phyloP scores from a whole-genome alignment of 37 sponge, comb jelly and placozoan species.

The Ianthella basta region DNA sequence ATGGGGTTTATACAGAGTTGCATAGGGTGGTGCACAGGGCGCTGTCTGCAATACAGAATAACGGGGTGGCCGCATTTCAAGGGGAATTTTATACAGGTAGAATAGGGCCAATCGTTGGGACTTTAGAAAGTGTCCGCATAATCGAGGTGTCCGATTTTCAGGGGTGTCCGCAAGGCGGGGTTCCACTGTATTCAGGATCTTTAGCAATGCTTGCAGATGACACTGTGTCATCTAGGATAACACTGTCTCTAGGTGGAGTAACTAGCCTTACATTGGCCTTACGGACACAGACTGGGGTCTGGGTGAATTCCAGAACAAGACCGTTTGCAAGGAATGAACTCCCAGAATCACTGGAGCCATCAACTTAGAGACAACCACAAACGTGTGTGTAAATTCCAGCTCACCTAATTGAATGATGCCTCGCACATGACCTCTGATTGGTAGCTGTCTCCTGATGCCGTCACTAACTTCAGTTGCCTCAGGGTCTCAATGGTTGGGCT shows the following conservation, averaged over 20 bases:
- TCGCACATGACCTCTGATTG: constrained; percentile 34
- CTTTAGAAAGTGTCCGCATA: no score
- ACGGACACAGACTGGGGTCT: not conserved
- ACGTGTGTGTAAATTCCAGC: constrained; percentile 31
- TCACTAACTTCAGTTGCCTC: constrained; percentile 34
- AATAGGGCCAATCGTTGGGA: no score
- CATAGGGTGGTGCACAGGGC: no score
- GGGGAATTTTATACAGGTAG: no score
- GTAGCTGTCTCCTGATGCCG: constrained; percentile 51
- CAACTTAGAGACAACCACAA: constrained; percentile 57
- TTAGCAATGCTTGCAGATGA: not conserved
- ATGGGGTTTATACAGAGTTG: no score
- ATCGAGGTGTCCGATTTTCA: no score
- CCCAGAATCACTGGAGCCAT: constrained; percentile 57
- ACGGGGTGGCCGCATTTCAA: no score
- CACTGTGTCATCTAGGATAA: constrained; percentile 25
- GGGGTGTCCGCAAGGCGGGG: no score
- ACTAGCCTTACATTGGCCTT: not conserved
- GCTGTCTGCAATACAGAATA: no score
- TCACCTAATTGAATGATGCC: constrained; percentile 36
- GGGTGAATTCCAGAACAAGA: constrained; percentile 52
- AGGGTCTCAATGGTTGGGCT: not conserved
- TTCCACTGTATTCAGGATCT: constrained; percentile 36
- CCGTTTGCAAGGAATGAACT: constrained; percentile 57
- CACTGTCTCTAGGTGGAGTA: not conserved